phyloP scores from a whole-genome alignment of 2,113 vertebrate species.

The Sturnira hondurensis region DNA sequence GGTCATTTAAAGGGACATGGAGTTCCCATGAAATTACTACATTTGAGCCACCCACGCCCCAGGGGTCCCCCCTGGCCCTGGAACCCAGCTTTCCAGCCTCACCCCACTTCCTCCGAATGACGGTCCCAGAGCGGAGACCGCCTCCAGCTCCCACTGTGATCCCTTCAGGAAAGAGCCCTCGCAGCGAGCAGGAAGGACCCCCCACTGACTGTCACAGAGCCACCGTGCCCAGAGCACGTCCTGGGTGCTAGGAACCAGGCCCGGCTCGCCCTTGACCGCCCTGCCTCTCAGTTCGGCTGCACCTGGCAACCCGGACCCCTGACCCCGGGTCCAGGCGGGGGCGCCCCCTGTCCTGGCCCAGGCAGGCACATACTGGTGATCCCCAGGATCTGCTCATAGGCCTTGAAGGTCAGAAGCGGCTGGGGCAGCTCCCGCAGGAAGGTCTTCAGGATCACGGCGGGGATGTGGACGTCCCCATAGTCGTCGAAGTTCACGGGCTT shows the following conservation, averaged over 20 bases:
- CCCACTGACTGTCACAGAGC: not conserved
- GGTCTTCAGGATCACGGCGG: constrained; percentile 89
- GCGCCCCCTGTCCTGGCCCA: not conserved
- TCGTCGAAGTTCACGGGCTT: constrained; percentile 87
- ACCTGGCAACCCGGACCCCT: rapidly evolving
- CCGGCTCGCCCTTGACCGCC: rapidly evolving
- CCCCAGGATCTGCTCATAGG: constrained; percentile 82
- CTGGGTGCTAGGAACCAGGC: too few species aligned
- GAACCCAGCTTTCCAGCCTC: not conserved
- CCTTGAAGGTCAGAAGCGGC: constrained; percentile 86
- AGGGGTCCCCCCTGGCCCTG: not conserved
- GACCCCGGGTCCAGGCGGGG: not conserved
- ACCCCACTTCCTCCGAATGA: not conserved
- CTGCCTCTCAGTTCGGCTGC: too few species aligned
- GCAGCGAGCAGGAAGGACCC: not conserved
- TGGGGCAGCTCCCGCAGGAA: constrained; percentile 90
- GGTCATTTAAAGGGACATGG: not conserved
- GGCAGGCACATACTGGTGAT: constrained; percentile 82
- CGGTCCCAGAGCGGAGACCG: not conserved
- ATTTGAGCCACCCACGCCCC: not conserved
- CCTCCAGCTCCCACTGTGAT: rapidly evolving
- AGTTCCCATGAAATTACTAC: not conserved
- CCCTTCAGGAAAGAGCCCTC: not conserved
- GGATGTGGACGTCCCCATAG: constrained; percentile 83
- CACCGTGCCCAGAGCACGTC: rapidly evolving